Evolutionary conservation across 2,797 vertebrate genomes (phyloP), one percentile per base, ranked within the genome.

Genomic region (Cossypha niveicapilla): DNA sequence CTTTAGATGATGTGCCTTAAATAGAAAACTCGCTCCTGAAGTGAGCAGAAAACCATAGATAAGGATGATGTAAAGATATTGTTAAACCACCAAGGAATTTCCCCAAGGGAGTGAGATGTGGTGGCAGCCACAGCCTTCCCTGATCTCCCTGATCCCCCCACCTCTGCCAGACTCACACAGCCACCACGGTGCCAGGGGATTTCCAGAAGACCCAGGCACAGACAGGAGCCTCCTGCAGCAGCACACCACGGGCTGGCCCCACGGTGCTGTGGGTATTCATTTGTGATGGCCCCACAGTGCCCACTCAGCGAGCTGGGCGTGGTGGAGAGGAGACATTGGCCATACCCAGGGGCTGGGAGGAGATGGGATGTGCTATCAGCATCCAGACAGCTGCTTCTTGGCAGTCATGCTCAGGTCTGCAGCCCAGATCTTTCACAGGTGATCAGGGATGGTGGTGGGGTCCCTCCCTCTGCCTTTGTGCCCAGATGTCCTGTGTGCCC

Each of bases 51-150:
- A 94, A 82, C 67, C 72, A 66, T 72, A 96, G 83, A 91, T 67
- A 90, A 91, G 57, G 48, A 22, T 18, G 66, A 80, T 13, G 16
- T 28, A 66, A 44, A 93, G 60, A 82, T 66, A 45, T 41, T 35
- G 63, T 63, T 76, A 76, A 92, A 71, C 87, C 81, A 25, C 34
- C 10, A 17, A 93, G 94, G 87, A 95, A 94, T 94, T 95, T 92
- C 94, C 94, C 94, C 5, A 4, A 30, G 2, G 6, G 80, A 86
- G 50, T 0, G 2, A 88, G 66, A 73, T 2, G 3, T 6, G 47
- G 72, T 8, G 6, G 83, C 86, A 88, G 70, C 62, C 19, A 6
- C 87, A 60, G 54, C 34, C 34, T 35, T 32, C 41, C 54, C 50
- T 1, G 1, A 17, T 30, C 30, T 76, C 47, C 61, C 61, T 14